These are phyloP conservation scores for Macropis europaea DNA, from an alignment of 2,888 invertebrate genomes.

Conservation along the genomic window DNA sequence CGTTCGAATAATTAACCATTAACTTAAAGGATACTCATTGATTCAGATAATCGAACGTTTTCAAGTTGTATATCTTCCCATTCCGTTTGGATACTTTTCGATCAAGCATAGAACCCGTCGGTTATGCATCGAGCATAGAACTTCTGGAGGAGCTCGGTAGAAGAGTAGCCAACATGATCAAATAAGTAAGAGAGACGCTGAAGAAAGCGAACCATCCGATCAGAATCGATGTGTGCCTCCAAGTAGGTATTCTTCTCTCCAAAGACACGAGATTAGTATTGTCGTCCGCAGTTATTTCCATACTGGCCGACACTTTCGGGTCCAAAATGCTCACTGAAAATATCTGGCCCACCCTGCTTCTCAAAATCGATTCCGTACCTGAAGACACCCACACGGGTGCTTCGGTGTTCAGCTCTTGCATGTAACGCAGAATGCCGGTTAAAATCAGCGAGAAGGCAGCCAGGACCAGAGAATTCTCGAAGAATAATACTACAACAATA, in stretches of 20 bases:
- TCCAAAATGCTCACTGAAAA: slow-evolving; percentile 68
- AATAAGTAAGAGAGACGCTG: slow-evolving; percentile 57
- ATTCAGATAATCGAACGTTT: no score
- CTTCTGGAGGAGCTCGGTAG: slow-evolving; percentile 17
- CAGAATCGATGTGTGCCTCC: slow-evolving; percentile 65
- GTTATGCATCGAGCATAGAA: no score
- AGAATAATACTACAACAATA: slow-evolving; percentile 65
- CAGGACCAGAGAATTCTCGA: slow-evolving; percentile 66
- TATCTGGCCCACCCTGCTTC: slow-evolving; percentile 68
- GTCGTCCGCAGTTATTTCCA: slow-evolving; percentile 65
- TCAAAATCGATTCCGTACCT: slow-evolving; percentile 56
- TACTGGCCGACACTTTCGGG: slow-evolving; percentile 65
- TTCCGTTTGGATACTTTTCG: no score
- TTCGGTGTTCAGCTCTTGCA: slow-evolving; percentile 54
- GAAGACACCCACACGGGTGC: slow-evolving; percentile 67
- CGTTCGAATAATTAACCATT: no score
- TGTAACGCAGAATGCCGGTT: slow-evolving; percentile 55
- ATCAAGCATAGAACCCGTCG: no score
- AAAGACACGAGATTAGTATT: slow-evolving; percentile 59
- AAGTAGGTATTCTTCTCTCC: slow-evolving; percentile 48
- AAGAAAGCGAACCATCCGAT: slow-evolving; percentile 70
- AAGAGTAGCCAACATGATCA: slow-evolving; percentile 61
- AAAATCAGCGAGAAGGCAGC: slow-evolving; percentile 58
- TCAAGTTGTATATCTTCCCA: no score
- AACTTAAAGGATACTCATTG: no score